Percentiles rank a stretch among this genome's conserved stretches.
phyloP scores from a whole-genome alignment of 37 sponge, comb jelly and placozoan species.

The Halisarca cf. caerulea region DNA sequence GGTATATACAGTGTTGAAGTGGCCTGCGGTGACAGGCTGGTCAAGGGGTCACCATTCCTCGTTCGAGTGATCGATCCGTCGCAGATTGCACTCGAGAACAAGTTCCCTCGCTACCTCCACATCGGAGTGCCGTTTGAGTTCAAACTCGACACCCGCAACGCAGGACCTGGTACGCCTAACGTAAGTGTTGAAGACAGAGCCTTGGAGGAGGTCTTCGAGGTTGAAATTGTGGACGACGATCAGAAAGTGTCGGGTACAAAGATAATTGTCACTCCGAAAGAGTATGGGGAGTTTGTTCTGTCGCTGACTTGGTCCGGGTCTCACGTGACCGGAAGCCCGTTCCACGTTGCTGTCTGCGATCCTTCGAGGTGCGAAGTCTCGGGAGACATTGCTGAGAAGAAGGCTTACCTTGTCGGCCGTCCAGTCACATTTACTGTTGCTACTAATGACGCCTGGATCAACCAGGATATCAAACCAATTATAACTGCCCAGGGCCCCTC shows the following conservation, averaged over 20 bases:
- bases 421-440: constrained; percentile 50
- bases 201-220: not conserved
- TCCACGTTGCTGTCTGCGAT: constrained; percentile 43
- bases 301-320: constrained; percentile 35
- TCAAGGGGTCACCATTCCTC: constrained; percentile 64
- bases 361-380: constrained; percentile 46
- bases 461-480: constrained; percentile 33
- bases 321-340: constrained; percentile 56
- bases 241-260: not conserved
- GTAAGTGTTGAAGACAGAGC: constrained; percentile 40
- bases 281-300: constrained; percentile 39
- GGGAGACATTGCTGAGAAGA: constrained; percentile 41
- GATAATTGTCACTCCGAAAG: constrained; percentile 37
- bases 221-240: not conserved
- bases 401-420: constrained; percentile 39
- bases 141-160: constrained; percentile 47
- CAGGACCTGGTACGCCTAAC: constrained; percentile 42
- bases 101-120: constrained; percentile 42
- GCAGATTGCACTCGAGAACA: constrained; percentile 30
- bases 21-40: constrained; percentile 48
- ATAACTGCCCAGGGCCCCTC: constrained; percentile 58
- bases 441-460: constrained; percentile 29
- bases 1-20: constrained; percentile 64
- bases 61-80: constrained; percentile 62
- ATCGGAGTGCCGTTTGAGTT: constrained; percentile 50